Percentiles rank a stretch among this genome's conserved stretches.
Evolutionary conservation across 2,113 vertebrate genomes (phyloP).

Genomic region (Beaufortia kweichowensis): DNA sequence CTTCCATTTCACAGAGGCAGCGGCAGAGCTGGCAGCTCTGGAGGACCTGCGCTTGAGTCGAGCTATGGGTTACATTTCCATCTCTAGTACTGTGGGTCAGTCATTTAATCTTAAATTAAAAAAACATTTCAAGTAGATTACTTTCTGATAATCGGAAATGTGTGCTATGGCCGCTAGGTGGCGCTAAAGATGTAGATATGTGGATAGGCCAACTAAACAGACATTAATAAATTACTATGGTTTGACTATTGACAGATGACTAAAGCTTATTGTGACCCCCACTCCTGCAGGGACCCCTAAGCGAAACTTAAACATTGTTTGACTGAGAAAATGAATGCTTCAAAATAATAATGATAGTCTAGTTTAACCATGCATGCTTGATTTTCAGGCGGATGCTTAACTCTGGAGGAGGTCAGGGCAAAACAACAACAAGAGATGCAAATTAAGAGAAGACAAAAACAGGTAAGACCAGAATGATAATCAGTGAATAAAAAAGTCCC

Average conservation of each 20-base stretch:
- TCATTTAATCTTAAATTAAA: not conserved
- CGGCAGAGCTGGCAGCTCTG: slow-evolving; percentile 67
- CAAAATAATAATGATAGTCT: not conserved
- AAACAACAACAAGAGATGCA: slow-evolving; percentile 54
- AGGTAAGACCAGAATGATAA: slow-evolving; percentile 19
- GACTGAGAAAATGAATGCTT: not conserved
- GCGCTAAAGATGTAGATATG: not conserved
- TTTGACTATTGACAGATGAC: too few relatives aligned
- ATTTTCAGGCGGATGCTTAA: slow-evolving; percentile 48
- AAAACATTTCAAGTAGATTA: not conserved
- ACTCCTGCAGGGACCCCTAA: too few relatives aligned
- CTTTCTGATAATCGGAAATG: not conserved
- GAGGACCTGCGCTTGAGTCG: slow-evolving; percentile 67
- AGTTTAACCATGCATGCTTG: not conserved
- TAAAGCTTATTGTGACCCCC: too few relatives aligned
- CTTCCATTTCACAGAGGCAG: slow-evolving; percentile 60
- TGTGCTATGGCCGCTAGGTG: not conserved
- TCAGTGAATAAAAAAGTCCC: not conserved
- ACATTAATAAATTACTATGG: too few relatives aligned
- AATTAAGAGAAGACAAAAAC: slow-evolving; percentile 35
- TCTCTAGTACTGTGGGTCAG: slow-evolving; percentile 70
- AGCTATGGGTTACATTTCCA: slow-evolving; percentile 68
- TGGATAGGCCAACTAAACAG: too few relatives aligned
- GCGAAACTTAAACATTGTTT: not conserved
- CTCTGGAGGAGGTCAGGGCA: slow-evolving; percentile 47